Evolutionary conservation across 2,113 vertebrate species (phyloP).

Genomic region (Ameiurus melas): DNA sequence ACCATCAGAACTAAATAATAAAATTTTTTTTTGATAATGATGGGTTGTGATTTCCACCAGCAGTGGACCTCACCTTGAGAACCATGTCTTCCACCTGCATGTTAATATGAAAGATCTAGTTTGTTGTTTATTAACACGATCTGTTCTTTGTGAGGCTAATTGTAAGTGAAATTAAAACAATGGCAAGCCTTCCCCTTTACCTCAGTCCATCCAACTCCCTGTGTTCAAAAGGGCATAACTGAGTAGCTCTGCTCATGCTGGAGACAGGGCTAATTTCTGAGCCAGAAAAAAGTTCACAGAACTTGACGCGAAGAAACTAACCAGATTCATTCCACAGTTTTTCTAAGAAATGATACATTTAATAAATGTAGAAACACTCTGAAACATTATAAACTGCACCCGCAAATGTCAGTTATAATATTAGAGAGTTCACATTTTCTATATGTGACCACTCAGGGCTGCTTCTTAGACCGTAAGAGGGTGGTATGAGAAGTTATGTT

Average conservation of each 20-base stretch:
- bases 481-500: constrained; percentile 15
- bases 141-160: not conserved
- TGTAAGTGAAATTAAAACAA: not conserved
- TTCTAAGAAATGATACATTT: too few relatives aligned
- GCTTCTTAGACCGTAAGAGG: not conserved
- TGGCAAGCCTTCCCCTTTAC: not conserved
- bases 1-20: not conserved
- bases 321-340: not conserved
- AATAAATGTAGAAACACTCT: not conserved
- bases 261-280: not conserved
- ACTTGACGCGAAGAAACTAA: not conserved
- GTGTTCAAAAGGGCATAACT: not conserved
- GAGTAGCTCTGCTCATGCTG: not conserved
- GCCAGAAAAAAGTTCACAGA: not conserved
- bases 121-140: not conserved
- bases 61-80: not conserved
- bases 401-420: not conserved
- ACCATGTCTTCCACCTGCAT: not conserved
- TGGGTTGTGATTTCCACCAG: too few relatives aligned
- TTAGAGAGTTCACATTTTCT: not conserved
- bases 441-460: not conserved
- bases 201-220: not conserved
- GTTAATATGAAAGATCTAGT: not conserved
- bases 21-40: too few relatives aligned
- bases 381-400: not conserved